Base-by-base conservation (phyloP, 2,113 vertebrate species). In the Ictidomys tridecemlineatus region DNA sequence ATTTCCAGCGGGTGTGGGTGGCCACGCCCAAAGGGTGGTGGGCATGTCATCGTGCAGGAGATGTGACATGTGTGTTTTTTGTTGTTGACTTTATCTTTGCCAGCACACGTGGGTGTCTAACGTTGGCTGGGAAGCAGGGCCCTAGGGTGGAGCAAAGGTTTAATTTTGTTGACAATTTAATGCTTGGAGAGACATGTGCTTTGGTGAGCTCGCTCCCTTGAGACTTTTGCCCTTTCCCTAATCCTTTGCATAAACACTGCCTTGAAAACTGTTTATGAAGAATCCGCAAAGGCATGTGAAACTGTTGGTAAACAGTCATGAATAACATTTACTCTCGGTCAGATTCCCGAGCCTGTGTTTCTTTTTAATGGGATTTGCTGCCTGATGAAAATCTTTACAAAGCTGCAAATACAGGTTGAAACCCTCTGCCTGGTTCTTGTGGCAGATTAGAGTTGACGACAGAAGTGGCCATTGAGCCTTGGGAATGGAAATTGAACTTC, bases 21-120 rank as follows among this genome's bases (percentile, higher is more conserved):
- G 58, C 94, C 86, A 89, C 83, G 0, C 95, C 95, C 84, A 0
- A 67, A 89, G 18, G 32, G 76, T 10, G 5, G 86, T 39, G 77
- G 82, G 61, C 91, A 37, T 73, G 91, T 61, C 89, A 28, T 80
- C 53, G 67, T 73, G 92, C 65, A 84, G 83, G 82, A 93, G 89
- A 91, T 89, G 91, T 76, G 95, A 92, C 96, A 77, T 78, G 94
- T 90, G 87, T 90, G 53, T 86, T 85, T 45, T 97, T 94, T 45
- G 58, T 84, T 96, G 91, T 94, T 96, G 97, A 95, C 95, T 97
- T 93, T 98, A 96, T 97, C 96, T 97, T 73, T 87, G 78, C 79
- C 70, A 97, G 65, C 96, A 94, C 96, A 95, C 79, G 37, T 97
- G 94, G 69, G 83, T 91, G 85, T 91, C 85, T 89, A 89, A 90